A percentile compares a stretch with the other conserved stretches of the same genome.
Conservation (phyloP, 2,113 vertebrate genomes). For the Choloepus hoffmanni region DNA sequence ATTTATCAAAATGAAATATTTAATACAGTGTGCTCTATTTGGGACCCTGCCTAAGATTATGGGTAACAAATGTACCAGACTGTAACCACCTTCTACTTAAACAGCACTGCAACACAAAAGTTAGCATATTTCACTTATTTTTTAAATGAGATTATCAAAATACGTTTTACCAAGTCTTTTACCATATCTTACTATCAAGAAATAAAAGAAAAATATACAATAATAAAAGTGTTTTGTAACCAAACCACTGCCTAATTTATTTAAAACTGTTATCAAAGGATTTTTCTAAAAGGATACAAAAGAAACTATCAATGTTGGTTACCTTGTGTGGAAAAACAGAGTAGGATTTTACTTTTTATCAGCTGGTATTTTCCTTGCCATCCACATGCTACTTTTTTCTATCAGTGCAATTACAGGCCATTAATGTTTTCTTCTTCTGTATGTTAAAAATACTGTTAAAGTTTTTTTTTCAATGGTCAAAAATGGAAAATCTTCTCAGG, state of each 20-base stretch:
- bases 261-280: background rate
- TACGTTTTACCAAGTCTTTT: background rate
- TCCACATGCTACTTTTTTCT: background rate
- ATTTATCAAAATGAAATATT: slow-evolving; percentile 22
- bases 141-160: slow-evolving; percentile 27
- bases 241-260: slow-evolving; percentile 17
- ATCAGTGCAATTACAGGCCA: background rate
- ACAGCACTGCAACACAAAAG: background rate
- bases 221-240: background rate
- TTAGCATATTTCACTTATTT: background rate
- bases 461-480: background rate
- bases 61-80: background rate
- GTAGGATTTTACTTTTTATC: background rate
- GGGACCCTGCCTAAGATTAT: slow-evolving; percentile 25
- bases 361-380: background rate
- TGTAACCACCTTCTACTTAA: background rate
- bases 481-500: background rate
- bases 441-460: slow-evolving; percentile 46
- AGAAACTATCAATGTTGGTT: background rate
- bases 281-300: background rate
- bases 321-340: background rate
- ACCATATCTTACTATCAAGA: slow-evolving; percentile 40
- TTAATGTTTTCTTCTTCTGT: background rate
- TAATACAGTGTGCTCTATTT: background rate
- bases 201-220: background rate